Base-by-base conservation (phyloP, 2,888 invertebrate genomes). In the Zhuqinia jingwanae region DNA sequence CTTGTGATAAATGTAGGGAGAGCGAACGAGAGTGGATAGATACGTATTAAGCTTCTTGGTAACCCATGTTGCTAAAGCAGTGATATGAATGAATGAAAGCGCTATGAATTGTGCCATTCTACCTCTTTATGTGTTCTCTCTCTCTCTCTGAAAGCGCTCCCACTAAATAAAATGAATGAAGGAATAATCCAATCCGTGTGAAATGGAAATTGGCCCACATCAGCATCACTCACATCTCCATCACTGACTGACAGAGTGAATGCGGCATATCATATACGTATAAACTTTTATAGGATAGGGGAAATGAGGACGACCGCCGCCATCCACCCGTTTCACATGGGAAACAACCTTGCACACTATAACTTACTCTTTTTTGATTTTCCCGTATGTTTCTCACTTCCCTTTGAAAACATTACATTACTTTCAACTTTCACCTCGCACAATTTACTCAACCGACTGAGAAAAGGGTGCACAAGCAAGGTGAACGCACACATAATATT, bases 381-480 rank as follows among this genome's bases (percentile, higher is more conserved):
- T n/a, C n/a, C n/a, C n/a, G n/a, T 65, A 65, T 65, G 36, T 8
- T 36, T 30, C 70, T 47, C 50, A 70, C 70, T 47, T 70, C 47
- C 50, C 47, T 70, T 70, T 70, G 50, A 70, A 70, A 70, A 50
- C 70, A 50, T 47, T 70, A 70, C 60, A 73, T 60, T 22, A 30
- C 81, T 73, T 81, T 81, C 80, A 80, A 80, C 80, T 80, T 68
- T 80, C 80, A 80, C 80, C 80, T 80, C 80, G 20, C 73, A 60
- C 60, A 56, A 73, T 81, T 70, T 73, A 73, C 22, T 58, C 73
- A 81, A 47, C 81, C 73, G 25, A 73, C 20, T 27, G 42, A 70
- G 70, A 81, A 81, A 70, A 58, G 25, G 45, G 45, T 25, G 27
- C 30, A 65, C 30, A 65, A 42, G 42, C 17, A 65, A 65, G 17